Base-by-base conservation (phyloP, 2,797 vertebrate species). In the Apogon talboti region DNA sequence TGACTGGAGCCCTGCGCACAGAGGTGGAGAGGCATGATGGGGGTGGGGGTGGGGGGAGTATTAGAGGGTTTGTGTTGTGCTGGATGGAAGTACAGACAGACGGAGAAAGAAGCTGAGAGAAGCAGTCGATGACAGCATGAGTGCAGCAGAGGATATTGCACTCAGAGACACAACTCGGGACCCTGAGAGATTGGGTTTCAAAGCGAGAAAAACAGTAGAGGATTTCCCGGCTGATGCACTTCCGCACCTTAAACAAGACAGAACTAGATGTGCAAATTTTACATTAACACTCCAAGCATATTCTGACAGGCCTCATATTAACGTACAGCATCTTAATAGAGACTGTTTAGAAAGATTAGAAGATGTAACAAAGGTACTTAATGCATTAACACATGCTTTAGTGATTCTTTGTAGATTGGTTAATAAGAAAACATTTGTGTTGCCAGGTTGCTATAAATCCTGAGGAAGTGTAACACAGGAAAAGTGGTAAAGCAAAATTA, bases 141-240 rank as follows among this genome's bases (percentile, higher is more conserved):
- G 84, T 66, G 83, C 76, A 87, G 83, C 74, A 81, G 73, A 87
- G 87, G 87, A 90, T 90, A 84, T 83, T 86, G 76, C 86, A 52
- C 81, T 89, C 88, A 83, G 73, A 94, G 91, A 93, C 92, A 92
- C 86, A 93, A 94, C 93, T 92, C 24, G 74, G 74, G 82, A 90
- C 82, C 81, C 66, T 15, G 63, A 87, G 78, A 87, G 87, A 90
- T 94, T 87, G 76, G 66, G 91, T 92, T 94, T 92, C 91, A 93
- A 91, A 91, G 91, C 47, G 3, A 30, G 38, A 66, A 59, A 75
- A 76, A 70, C 69, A 58, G 56, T 0, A 0, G 14, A 76, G 76
- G 72, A 67, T 86, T 86, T 87, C 78, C 57, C 69, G 51, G 58
- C 59, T 21, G 40, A 56, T 71, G 58, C 41, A 78, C 83, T 86